Evolutionary conservation across 2,113 vertebrate species (phyloP).

Genomic region (Prunella fulvescens): DNA sequence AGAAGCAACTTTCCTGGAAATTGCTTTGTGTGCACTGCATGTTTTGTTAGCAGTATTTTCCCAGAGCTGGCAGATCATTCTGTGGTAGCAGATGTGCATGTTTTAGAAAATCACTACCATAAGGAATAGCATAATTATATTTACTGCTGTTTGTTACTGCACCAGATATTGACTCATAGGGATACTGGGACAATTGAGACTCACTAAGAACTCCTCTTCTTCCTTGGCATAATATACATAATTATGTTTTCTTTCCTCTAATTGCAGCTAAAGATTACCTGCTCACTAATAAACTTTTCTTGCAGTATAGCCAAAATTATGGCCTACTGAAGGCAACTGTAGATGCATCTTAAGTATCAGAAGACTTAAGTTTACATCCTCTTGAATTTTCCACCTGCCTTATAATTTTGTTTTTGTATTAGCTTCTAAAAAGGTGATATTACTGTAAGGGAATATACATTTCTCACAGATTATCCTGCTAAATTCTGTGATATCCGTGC

Average conservation of each 20-base stretch:
- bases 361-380: not conserved
- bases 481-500: not conserved
- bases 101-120: conserved; percentile 64
- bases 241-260: conserved; percentile 12
- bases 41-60: conserved; percentile 67
- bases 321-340: not conserved
- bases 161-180: not conserved
- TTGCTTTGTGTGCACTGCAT: conserved; percentile 52
- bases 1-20: conserved; percentile 59
- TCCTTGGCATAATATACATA: not conserved
- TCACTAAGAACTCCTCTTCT: not conserved
- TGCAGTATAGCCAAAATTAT: not conserved
- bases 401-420: not conserved
- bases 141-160: conserved; percentile 57
- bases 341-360: not conserved
- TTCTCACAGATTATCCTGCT: not conserved
- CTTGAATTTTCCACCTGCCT: not conserved
- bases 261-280: not conserved
- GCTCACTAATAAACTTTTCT: not conserved
- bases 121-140: conserved; percentile 72
- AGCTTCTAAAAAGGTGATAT: not conserved
- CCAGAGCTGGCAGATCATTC: conserved; percentile 62
- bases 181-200: conserved; percentile 39
- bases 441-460: not conserved
- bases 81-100: conserved; percentile 59